Base-by-base conservation (phyloP, 2,888 invertebrate genomes). In the Geophilus truncorum region DNA sequence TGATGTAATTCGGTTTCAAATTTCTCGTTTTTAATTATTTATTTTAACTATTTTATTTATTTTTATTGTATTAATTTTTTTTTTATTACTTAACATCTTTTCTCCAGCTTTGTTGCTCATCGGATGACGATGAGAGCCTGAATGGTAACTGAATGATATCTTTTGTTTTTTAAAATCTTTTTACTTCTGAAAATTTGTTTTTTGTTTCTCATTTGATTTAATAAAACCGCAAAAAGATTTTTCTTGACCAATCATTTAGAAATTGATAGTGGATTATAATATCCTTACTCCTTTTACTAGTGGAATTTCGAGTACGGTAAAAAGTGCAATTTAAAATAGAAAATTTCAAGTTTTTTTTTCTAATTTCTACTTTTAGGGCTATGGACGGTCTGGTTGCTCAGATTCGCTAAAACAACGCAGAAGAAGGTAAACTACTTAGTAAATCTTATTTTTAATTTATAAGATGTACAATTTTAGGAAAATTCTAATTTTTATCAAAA, bases 1-100 rank as follows among this genome's bases (percentile, higher is more conserved):
- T 10, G 62, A 62, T 62, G 62, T 62, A 62, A 62, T 62, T 62
- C n/a, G n/a, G n/a, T n/a, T n/a, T n/a, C n/a, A n/a, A n/a, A n/a
- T n/a, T n/a, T n/a, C n/a, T n/a, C n/a, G n/a, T n/a, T n/a, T n/a
- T n/a, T n/a, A n/a, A n/a, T n/a, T 28, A 4, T 28, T 23, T 62
- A 23, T 62, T 15, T 57, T 15, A 23, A 62, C 62, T 62, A 62
- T 45, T 45, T 45, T 4, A n/a, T n/a, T n/a, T n/a, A n/a, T n/a
- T n/a, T n/a, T n/a, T 45, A n/a, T 45, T 45, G 15, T 4, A 45
- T 3, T 18, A 18, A 45, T 45, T 18, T 18, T 45, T 45, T 45
- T 25, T 6, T 62, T 25, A 45, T 18, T 18, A n/a, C 1, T 15
- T n/a, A n/a, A n/a, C 5, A n/a, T 3, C 75, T 75, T 75, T 75